Evolutionary conservation across 2,888 invertebrate species (phyloP), one percentile per base, ranked within the genome.

Genomic region (Siphlonurus alternatus): DNA sequence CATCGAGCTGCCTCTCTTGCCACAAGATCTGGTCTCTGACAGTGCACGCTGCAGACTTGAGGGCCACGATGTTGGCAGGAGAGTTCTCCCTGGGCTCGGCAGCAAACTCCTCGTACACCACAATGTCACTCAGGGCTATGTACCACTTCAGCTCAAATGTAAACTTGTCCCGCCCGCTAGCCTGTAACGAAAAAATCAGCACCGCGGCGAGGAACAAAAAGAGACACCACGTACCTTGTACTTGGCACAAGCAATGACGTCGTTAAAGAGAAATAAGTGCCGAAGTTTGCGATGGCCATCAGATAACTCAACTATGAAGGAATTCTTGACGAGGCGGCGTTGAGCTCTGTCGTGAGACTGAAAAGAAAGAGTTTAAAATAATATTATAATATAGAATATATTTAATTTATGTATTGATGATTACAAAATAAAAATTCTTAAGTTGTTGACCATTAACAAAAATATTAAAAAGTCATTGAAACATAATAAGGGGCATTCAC

Each of bases 101-200:
- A 61, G 80, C 79, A 24, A 60, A 59, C 70, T 86, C 86, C 70
- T 88, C 88, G 67, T 86, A 83, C 62, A 89, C 86, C 65, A 83
- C 79, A 25, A 92, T 87, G 73, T 93, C 91, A 68, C 87, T 84
- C 53, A 96, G 81, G 1, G 93, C 88, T 71, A 94, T 89, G 76
- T 89, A 93, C 94, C 95, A 95, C 74, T 95, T 94, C 71, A 93
- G 77, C 76, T 95, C 94, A 74, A 93, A 93, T 2, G 91, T 89
- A 72, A 91, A 89, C 74, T 92, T 92, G 75, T 93, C 93, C 53
- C 89, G 82, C 1, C 89, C 89, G 5, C 89, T 86, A 18, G 90
- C 87, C 85, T 86, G 71, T 23, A 73, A 69, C 66, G 65, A 65
- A 68, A 68, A 63, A 56, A 25, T 19, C 2, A 59, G 22, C 2